Evolutionary conservation across 92 coral and sea anemone genomes (phyloP).

Genomic region (Blastomussa wellsi): DNA sequence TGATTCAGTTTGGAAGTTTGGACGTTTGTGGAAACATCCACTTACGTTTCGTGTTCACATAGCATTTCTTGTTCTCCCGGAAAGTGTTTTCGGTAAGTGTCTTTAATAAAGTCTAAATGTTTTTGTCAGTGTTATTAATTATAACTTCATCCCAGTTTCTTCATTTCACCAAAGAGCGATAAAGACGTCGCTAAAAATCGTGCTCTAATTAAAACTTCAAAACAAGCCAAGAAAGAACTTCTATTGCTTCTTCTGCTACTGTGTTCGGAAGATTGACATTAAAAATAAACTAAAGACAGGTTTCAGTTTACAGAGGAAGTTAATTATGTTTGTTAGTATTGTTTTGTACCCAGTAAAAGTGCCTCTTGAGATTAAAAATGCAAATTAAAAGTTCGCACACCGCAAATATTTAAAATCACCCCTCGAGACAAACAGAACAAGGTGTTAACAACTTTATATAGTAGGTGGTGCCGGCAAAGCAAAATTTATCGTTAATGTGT

Average conservation of each 20-base stretch:
- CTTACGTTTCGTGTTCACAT: too few species aligned
- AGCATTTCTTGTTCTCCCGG: too few species aligned
- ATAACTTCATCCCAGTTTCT: background rate
- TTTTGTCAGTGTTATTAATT: background rate
- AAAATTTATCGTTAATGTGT: background rate
- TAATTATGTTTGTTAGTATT: conserved; percentile 1
- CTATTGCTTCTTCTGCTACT: background rate
- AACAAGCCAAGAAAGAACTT: background rate
- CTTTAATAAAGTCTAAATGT: too few species aligned
- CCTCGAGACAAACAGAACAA: background rate
- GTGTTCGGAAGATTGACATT: background rate
- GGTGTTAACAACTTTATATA: conserved; percentile 4
- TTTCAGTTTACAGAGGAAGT: background rate
- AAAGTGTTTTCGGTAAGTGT: too few species aligned
- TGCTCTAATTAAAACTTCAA: background rate
- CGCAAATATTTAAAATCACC: background rate
- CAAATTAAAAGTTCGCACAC: conserved; percentile 25
- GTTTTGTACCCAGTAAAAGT: background rate
- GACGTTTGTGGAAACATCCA: too few species aligned
- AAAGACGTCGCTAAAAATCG: background rate
- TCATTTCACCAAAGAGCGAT: background rate
- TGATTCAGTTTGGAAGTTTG: too few species aligned
- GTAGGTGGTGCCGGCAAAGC: background rate
- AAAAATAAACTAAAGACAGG: background rate
- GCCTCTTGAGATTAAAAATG: conserved; percentile 24